These are phyloP conservation scores for Centruroides sculpturatus DNA, from an alignment of 1,140 invertebrate genomes.

Conservation along the genomic window DNA sequence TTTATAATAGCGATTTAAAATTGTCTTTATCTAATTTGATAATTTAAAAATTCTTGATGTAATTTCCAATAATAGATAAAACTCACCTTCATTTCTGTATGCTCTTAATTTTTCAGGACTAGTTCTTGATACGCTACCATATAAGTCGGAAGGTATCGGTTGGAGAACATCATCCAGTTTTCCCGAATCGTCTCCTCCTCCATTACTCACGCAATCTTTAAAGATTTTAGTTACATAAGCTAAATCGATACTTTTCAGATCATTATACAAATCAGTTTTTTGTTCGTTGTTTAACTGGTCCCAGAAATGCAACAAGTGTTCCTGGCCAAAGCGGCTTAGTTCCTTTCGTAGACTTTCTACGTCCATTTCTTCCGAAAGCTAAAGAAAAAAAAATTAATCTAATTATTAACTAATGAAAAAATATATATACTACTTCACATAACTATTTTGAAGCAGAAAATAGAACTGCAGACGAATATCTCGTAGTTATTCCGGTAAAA, in stretches of 20 bases:
- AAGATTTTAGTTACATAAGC: conserved; percentile 5
- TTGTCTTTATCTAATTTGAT: neutral
- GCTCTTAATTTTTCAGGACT: conserved; percentile 41
- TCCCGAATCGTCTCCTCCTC: conserved; percentile 10
- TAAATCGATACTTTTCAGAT: conserved; percentile 14
- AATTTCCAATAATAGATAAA: neutral
- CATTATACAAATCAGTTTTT: conserved; percentile 5
- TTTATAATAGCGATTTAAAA: too few species aligned
- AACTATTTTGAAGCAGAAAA: too few species aligned
- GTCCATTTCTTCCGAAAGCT: neutral
- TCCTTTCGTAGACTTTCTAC: neutral
- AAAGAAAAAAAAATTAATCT: too few species aligned
- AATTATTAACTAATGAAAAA: too few species aligned
- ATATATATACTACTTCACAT: too few species aligned
- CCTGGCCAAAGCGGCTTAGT: conserved; percentile 42
- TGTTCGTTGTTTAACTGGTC: conserved; percentile 44
- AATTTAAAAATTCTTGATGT: neutral
- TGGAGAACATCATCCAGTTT: conserved; percentile 63
- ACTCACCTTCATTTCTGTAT: conserved; percentile 45
- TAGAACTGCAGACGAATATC: too few species aligned
- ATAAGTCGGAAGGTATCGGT: conserved; percentile 58
- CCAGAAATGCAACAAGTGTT: conserved; percentile 76
- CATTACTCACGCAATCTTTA: conserved; percentile 18
- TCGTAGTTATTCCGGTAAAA: too few species aligned
- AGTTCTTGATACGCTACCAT: conserved; percentile 46